Base-by-base conservation (phyloP, 2,113 vertebrate species). In the Oreocharis arfaki region DNA sequence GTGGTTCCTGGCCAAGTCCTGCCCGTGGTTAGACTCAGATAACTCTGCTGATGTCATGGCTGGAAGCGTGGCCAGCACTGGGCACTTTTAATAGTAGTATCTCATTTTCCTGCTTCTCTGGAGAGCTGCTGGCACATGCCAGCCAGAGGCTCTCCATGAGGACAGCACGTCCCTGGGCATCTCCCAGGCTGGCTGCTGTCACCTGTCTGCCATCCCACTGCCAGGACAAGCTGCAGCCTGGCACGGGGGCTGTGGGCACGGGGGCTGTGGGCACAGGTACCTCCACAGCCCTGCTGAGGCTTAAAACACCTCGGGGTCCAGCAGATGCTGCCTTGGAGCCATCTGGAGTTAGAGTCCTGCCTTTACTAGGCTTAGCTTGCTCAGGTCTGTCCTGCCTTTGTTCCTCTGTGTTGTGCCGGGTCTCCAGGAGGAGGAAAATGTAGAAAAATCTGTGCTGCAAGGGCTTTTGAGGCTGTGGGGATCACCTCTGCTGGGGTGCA, bases 81-180 rank as follows among this genome's bases (percentile, higher is more conserved):
- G 91, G 90, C 96, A 93, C 93, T 94, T 97, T 84, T 96, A 94
- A 93, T 96, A 91, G 90, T 90, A 77, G 79, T 52, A 86, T 94
- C 93, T 93, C 77, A 24, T 90, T 90, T 96, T 93, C 64, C 87
- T 90, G 86, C 76, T 75, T 1, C 44, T 84, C 74, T 84, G 5
- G 1, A 86, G 74, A 84, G 65, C 88, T 61, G 81, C 76, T 84
- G 95, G 83, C 70, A 83, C 82, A 67, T 73, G 87, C 89, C 61
- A 73, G 61, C 74, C 89, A 83, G 91, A 84, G 89, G 74, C 71
- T 93, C 5, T 23, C 26, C 0, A 0, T 1, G 59, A 88, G 88
- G 80, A 84, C 85, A 4, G 59, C 8, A 19, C 0, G 35, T 95
- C 60, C 85, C 82, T 5, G 28, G 52, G 64, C 76, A 90, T 70